These are phyloP conservation scores for Nibea albiflora DNA, from an alignment of 2,113 vertebrate genomes.

Conservation along the genomic window DNA sequence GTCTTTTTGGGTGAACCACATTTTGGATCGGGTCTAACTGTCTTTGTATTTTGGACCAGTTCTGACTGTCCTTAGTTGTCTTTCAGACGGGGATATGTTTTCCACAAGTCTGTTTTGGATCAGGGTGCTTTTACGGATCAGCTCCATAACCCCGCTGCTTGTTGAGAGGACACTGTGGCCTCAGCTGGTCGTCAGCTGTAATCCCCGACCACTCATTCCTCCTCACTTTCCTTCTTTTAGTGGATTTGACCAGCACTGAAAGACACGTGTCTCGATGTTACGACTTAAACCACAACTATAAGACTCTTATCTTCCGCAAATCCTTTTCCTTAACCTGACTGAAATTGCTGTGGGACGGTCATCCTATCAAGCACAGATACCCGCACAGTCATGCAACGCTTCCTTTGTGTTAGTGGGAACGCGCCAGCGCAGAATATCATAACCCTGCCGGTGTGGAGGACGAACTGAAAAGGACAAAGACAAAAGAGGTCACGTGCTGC, in stretches of 20 bases:
- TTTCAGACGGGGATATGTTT: neutral
- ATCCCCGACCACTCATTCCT: constrained; percentile 63
- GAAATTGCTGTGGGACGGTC: constrained; percentile 49
- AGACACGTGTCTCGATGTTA: constrained; percentile 54
- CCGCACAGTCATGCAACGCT: neutral
- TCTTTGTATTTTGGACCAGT: neutral
- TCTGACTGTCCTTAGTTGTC: neutral
- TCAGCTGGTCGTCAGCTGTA: constrained; percentile 63
- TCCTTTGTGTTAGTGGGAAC: constrained; percentile 9
- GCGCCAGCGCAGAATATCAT: neutral
- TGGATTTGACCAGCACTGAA: constrained; percentile 63
- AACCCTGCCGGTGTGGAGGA: constrained; percentile 1
- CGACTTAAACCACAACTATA: constrained; percentile 41
- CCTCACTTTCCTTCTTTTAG: constrained; percentile 61
- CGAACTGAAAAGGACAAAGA: constrained; percentile 24
- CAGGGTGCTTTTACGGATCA: constrained; percentile 35
- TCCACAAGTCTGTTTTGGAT: neutral
- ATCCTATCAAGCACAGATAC: constrained; percentile 42
- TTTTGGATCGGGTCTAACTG: neutral
- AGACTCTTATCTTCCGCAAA: constrained; percentile 70
- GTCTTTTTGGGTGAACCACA: neutral
- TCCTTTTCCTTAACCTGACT: constrained; percentile 44
- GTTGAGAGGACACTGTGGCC: constrained; percentile 64
- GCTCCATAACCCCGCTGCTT: constrained; percentile 65
- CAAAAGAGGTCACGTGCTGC: constrained; percentile 32